A percentile compares a stretch with the other conserved stretches of the same genome.
phyloP scores from a whole-genome alignment of 2,113 vertebrate genomes.

The Nasalis larvatus region DNA sequence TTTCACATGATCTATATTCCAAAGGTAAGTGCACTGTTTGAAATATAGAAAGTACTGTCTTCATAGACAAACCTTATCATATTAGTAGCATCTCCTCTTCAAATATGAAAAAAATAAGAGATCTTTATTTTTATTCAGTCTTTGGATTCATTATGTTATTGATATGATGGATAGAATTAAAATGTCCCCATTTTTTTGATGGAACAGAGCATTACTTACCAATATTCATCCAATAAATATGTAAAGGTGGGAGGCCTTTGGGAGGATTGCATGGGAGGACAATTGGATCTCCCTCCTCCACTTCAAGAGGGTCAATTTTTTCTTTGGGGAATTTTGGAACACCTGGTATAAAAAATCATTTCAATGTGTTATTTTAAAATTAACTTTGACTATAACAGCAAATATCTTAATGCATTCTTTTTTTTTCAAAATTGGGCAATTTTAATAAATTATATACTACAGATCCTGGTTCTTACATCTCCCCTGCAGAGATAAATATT shows the following conservation, averaged over 20 bases:
- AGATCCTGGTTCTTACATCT: not conserved
- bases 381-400: not conserved
- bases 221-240: conserved; percentile 99
- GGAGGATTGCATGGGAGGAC: conserved; percentile 93
- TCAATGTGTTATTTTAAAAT: not conserved
- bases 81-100: not conserved
- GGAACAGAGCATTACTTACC: conserved; percentile 83
- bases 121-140: no score
- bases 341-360: conserved; percentile 82
- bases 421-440: not conserved
- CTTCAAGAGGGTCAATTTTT: conserved; percentile 91
- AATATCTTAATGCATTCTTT: not conserved
- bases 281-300: conserved; percentile 93
- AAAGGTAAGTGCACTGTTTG: not conserved
- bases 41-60: not conserved
- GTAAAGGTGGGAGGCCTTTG: conserved; percentile 93
- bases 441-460: not conserved
- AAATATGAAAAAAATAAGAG: not conserved
- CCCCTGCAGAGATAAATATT: not conserved
- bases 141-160: not conserved
- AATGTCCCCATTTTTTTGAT: not conserved
- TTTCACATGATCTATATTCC: not conserved
- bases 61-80: rapidly evolving
- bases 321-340: conserved; percentile 97
- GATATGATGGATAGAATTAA: not conserved